Base-by-base conservation (phyloP, 2,888 invertebrate species). In the Cephus pulcher region DNA sequence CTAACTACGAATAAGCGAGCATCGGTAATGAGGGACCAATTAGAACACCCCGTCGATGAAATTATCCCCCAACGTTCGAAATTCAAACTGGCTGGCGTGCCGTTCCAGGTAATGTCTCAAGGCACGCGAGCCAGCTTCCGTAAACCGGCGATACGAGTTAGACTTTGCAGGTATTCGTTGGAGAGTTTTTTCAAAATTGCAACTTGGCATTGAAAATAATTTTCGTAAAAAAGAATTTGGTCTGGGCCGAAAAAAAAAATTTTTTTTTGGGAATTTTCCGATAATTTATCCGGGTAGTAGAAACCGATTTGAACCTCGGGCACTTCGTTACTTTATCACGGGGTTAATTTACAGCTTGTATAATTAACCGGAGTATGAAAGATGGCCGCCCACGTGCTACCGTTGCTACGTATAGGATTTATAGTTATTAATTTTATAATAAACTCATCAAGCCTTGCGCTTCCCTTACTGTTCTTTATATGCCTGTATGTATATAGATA, bases 21-120 rank as follows among this genome's bases (percentile, higher is more conserved):
- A 91, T 90, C 90, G 90, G 88, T 90, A 91, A 91, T 91, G 90
- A 90, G 91, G 89, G 91, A 84, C 90, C 90, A 90, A 91, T 91
- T 91, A 91, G 89, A 89, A 90, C 89, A 89, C 89, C 90, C 90
- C 87, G 89, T 87, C 89, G 89, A 90, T 90, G 90, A 86, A 90
- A 90, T 91, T 90, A 90, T 88, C 88, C 83, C 86, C 87, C 69
- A 88, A 87, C 87, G 86, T 88, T 89, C 88, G 89, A 91, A 90
- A 90, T 89, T 90, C 89, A 88, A 91, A 89, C 90, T 88, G 88
- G 88, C 86, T 90, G 88, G 87, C 88, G 86, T 86, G 88, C 85
- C 85, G 85, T 81, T 84, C 81, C 82, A 84, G 82, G 81, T 89
- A 89, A 89, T 88, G 87, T 85, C 86, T 82, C 79, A 79, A 85